These are phyloP conservation scores for Recurvirostra avosetta DNA, from an alignment of 2,113 vertebrate genomes.

Conservation along the genomic window DNA sequence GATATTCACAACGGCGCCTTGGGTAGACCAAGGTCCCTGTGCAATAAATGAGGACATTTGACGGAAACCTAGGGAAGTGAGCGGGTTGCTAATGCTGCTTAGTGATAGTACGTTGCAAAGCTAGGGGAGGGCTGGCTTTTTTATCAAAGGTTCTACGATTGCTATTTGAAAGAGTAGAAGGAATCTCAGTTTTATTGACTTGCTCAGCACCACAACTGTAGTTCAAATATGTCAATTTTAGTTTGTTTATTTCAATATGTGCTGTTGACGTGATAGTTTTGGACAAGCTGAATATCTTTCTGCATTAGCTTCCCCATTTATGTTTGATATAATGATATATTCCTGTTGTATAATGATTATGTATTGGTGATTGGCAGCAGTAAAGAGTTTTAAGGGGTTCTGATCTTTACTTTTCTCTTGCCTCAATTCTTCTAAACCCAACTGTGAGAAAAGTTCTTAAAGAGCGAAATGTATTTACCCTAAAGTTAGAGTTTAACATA, in stretches of 20 bases:
- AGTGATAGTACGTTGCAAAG: not conserved
- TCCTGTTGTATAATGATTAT: not conserved
- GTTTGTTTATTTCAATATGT: not conserved
- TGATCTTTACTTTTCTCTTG: not conserved
- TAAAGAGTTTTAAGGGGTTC: not conserved
- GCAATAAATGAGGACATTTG: not conserved
- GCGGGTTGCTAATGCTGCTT: not conserved
- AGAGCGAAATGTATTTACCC: not conserved
- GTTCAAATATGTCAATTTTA: not conserved
- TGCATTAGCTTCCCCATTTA: not conserved
- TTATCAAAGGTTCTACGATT: not conserved
- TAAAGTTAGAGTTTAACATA: not conserved
- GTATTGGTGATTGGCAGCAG: not conserved
- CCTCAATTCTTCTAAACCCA: not conserved
- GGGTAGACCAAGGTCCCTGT: not conserved
- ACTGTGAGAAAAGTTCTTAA: not conserved
- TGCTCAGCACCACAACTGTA: fast-evolving
- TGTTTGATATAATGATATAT: not conserved
- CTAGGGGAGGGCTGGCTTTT: not conserved
- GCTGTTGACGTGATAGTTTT: not conserved
- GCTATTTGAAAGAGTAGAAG: not conserved
- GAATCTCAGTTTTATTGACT: not conserved
- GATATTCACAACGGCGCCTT: not conserved
- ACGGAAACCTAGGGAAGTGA: not conserved
- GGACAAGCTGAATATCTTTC: not conserved